phyloP scores from a whole-genome alignment of 2,888 invertebrate species.

The Eupithecia exiguata region DNA sequence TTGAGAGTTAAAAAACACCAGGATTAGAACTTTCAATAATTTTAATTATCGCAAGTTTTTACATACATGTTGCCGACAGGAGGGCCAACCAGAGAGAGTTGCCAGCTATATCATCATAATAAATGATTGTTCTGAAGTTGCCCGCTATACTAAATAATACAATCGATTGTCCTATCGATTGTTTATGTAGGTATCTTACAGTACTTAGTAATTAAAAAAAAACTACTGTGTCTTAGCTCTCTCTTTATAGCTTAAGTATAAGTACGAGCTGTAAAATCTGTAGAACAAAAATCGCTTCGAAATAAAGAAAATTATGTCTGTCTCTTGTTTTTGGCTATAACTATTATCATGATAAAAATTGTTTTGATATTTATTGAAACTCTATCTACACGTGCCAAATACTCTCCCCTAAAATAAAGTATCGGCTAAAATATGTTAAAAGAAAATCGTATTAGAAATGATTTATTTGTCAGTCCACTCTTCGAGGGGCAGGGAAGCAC shows the following conservation, averaged over 20 bases:
- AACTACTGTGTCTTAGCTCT: not conserved
- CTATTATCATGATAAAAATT: not conserved
- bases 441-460: slow-evolving; percentile 77
- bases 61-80: too few species aligned
- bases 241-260: too few species aligned
- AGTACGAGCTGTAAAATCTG: not conserved
- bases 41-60: too few species aligned
- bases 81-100: too few species aligned
- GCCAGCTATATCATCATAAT: too few species aligned
- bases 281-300: not conserved
- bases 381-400: slow-evolving; percentile 31
- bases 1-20: too few species aligned
- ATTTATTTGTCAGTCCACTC: slow-evolving; percentile 74
- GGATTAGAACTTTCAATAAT: too few species aligned
- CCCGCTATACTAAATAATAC: too few species aligned
- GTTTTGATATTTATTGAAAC: not conserved
- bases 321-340: not conserved
- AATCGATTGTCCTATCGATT: too few species aligned
- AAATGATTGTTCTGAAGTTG: too few species aligned
- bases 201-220: not conserved
- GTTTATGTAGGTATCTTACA: too few species aligned
- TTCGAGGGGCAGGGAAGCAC: slow-evolving; percentile 63
- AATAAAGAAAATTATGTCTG: too few species aligned
- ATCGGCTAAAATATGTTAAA: slow-evolving; percentile 69
- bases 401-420: slow-evolving; percentile 40